Conservation (phyloP, 2,113 vertebrate species). For the Nettapus auritus region DNA sequence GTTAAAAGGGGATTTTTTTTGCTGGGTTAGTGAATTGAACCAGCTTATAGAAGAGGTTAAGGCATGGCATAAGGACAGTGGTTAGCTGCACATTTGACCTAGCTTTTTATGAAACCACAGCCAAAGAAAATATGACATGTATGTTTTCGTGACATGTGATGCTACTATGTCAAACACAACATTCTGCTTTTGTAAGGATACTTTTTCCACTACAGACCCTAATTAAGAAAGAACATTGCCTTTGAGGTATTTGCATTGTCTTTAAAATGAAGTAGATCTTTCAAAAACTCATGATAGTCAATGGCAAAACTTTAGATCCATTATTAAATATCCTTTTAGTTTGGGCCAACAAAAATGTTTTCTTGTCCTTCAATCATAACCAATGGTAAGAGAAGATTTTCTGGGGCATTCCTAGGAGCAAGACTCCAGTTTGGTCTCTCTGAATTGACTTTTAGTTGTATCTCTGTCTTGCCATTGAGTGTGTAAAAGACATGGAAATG, state of each 20-base stretch:
- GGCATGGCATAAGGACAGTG: background rate
- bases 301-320: background rate
- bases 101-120: background rate
- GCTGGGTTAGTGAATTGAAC: background rate
- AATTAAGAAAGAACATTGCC: background rate
- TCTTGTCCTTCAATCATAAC: background rate
- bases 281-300: background rate
- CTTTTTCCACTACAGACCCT: background rate
- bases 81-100: background rate
- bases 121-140: background rate
- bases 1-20: background rate
- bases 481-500: background rate
- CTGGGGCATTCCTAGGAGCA: background rate
- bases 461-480: background rate
- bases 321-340: background rate
- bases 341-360: background rate
- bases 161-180: fast-evolving
- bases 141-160: background rate
- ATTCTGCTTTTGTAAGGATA: background rate
- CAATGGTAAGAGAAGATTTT: background rate
- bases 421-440: background rate
- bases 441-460: background rate
- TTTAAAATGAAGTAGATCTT: background rate
- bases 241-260: background rate
- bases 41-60: background rate